Evolutionary conservation across 2,888 invertebrate genomes (phyloP), one percentile per base, ranked within the genome.

Genomic region (Tachina grossa): DNA sequence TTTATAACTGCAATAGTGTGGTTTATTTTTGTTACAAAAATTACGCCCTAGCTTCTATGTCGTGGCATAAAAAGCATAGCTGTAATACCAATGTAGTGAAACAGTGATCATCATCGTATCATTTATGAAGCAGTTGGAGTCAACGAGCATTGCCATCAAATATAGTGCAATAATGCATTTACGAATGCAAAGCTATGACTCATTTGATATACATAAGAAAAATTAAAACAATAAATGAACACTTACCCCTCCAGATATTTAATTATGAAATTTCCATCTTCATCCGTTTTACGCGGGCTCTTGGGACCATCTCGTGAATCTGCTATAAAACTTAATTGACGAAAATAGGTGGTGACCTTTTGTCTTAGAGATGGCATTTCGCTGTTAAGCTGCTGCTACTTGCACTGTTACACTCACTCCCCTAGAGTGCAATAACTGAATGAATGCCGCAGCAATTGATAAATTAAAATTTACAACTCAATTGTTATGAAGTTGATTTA

Each of bases 191-290:
- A 31, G 31, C 31, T 6, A 13, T 49, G 51, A 55, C 1, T 55
- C 55, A 22, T 6, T 11, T 6, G 11, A 22, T 22, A 55, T 8
- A 47, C 47, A 65, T 9, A 57, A 47, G 11, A 16, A 49, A 10
- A 14, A 16, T 41, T 5, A 14, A 49, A 45, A 55, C n/a, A 55
- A 53, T 74, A 47, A 61, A 19, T 47, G 43, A 31, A 53, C 49
- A 90, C 93, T 93, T 93, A 96, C 95, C 95, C 95, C 92, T 95
- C 95, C 75, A 96, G 93, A 90, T 96, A 96, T 91, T 95, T 95
- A 57, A 95, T 95, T 86, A 96, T 95, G 90, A 96, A 96, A 89
- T 95, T 95, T 84, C 95, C 94, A 89, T 94, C 94, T 88, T 94
- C 94, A 85, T 93, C 93, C 86, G 88, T 84, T 87, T 93, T 91